Base-by-base conservation (phyloP, 2,888 invertebrate species). In the Parnassius orleans region DNA sequence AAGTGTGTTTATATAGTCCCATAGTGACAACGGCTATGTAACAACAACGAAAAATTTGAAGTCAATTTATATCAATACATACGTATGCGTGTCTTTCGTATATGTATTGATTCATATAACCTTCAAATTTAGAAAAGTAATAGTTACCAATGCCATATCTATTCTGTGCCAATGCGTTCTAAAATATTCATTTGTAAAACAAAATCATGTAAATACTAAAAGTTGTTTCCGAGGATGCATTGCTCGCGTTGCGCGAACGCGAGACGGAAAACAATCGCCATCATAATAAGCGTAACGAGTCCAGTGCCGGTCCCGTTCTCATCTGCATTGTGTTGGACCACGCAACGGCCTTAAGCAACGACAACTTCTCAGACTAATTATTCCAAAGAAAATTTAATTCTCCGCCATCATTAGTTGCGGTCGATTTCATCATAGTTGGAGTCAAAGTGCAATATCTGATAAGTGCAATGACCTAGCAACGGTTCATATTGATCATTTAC, bases 261-360 rank as follows among this genome's bases (percentile, higher is more conserved):
- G 71, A 76, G 73, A 72, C 75, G 68, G 75, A 80, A 79, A 83
- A 86, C 87, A 86, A 87, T 86, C 75, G 82, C 71, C 75, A 77
- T 76, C 75, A 80, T 84, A 86, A 86, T 84, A 81, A 80, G 80
- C 86, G 83, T 87, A 81, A 84, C 86, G 81, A 83, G 80, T 74
- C 74, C 77, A 75, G 48, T 75, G 75, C 68, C 78, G 77, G 77
- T 84, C 81, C 80, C 80, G 81, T 81, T 81, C 77, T 73, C 78
- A 78, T 78, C 79, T 78, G 80, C 77, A 84, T 86, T 87, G 84
- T 86, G 77, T 79, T 64, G 69, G 68, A 65, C 73, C 72, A 47
- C 59, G 63, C 60, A 56, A 60, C 55, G 74, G 74, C 73, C 73
- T 72, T 74, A 71, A 58, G 63, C 62, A 60, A 65, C 64, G 60